Percentiles rank a stretch among this genome's conserved stretches.
phyloP scores from a whole-genome alignment of 2,888 invertebrate species.

The Deilephila porcellus region DNA sequence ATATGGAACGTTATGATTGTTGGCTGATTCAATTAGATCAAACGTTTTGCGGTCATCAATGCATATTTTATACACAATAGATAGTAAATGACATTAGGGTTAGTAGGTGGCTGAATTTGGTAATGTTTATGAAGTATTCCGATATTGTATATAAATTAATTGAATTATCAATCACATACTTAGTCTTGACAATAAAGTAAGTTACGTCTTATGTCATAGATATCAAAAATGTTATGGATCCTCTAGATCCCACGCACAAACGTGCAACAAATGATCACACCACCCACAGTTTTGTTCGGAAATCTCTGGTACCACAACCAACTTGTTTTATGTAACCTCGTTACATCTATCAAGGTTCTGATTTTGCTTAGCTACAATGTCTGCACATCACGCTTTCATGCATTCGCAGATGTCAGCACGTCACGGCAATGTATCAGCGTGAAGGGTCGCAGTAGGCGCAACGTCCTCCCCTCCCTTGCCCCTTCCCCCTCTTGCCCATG shows the following conservation, averaged over 20 bases:
- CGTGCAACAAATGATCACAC: too few relatives aligned
- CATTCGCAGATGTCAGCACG: slow-evolving; percentile 26
- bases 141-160: too few relatives aligned
- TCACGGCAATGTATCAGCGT: slow-evolving; percentile 31
- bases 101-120: too few relatives aligned
- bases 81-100: neutral
- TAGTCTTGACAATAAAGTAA: too few relatives aligned
- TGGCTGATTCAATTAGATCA: slow-evolving; percentile 7
- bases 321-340: too few relatives aligned
- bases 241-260: too few relatives aligned
- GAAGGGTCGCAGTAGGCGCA: slow-evolving; percentile 33
- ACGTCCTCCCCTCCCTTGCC: neutral
- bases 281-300: too few relatives aligned
- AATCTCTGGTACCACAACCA: too few relatives aligned
- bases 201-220: too few relatives aligned
- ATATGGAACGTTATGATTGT: slow-evolving; percentile 8
- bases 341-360: neutral
- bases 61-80: neutral
- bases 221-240: too few relatives aligned
- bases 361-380: neutral
- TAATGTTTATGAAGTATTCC: too few relatives aligned
- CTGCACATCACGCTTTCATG: slow-evolving; percentile 1
- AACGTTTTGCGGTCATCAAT: neutral
- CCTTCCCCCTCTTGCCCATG: neutral
- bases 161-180: too few relatives aligned